Conservation (phyloP, 2,888 invertebrate species). For the Hirtodrosophila histrioides region DNA sequence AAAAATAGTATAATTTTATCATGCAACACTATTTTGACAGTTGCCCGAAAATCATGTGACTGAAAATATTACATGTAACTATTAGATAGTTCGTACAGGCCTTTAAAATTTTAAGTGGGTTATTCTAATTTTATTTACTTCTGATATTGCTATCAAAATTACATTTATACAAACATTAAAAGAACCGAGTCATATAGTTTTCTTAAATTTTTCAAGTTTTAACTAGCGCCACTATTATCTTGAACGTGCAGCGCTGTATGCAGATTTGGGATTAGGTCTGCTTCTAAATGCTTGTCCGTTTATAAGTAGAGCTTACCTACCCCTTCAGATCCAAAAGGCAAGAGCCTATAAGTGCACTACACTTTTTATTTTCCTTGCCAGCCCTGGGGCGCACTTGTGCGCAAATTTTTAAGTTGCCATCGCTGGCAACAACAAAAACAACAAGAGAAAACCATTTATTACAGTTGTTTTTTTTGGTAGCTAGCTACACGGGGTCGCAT, state of each 20-base stretch:
- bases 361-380: constrained; percentile 26
- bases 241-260: not conserved
- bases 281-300: constrained; percentile 2
- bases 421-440: constrained; percentile 20
- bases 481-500: constrained; percentile 12
- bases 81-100: no score
- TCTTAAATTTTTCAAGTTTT: no score
- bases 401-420: constrained; percentile 46
- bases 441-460: constrained; percentile 45
- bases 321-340: not conserved
- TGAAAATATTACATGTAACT: no score
- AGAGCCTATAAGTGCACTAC: constrained; percentile 37
- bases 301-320: constrained; percentile 1
- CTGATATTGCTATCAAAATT: no score
- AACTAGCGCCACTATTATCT: no score
- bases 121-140: no score
- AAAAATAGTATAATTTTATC: no score
- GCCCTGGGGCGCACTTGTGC: constrained; percentile 34
- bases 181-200: no score
- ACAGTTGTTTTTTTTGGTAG: constrained; percentile 15
- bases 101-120: no score
- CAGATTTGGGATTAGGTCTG: constrained; percentile 4
- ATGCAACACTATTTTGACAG: no score
- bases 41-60: no score
- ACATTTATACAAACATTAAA: no score